A percentile compares a stretch with the other conserved stretches of the same genome.
Evolutionary conservation across 2,888 invertebrate species (phyloP).

Genomic region (Chrysolina haemoptera): DNA sequence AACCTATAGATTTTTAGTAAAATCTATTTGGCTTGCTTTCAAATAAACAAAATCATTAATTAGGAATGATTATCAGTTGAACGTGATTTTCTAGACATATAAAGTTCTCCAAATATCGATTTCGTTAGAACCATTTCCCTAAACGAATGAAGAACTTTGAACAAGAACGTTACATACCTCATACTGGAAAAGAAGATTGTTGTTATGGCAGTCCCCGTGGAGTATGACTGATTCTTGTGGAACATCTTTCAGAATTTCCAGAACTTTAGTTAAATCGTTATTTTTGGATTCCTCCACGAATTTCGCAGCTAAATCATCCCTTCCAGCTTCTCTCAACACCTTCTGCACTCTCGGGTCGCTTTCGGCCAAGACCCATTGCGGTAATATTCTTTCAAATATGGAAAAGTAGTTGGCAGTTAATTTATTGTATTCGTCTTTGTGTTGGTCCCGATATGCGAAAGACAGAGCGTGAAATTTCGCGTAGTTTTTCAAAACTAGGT

Average conservation of each 20-base stretch:
- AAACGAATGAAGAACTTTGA: no score
- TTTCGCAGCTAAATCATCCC: constrained; percentile 1
- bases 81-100: no score
- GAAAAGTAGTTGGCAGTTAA: background rate
- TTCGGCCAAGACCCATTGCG: no score
- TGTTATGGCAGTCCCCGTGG: constrained; percentile 53
- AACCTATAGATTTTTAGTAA: no score
- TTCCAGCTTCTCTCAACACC: background rate
- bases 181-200: constrained; percentile 53
- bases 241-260: background rate
- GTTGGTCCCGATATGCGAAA: constrained; percentile 37
- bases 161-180: constrained; percentile 30
- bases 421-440: constrained; percentile 30
- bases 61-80: no score
- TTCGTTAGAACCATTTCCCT: no score
- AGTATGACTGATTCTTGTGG: constrained; percentile 42
- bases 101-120: no score
- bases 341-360: background rate
- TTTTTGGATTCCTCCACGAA: background rate
- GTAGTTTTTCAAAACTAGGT: constrained; percentile 25
- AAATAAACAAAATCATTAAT: no score
- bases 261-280: no score
- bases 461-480: no score
- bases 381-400: background rate
- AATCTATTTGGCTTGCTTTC: no score